Base-by-base conservation (phyloP, 2,888 invertebrate species). In the Prionchulus punctatus region DNA sequence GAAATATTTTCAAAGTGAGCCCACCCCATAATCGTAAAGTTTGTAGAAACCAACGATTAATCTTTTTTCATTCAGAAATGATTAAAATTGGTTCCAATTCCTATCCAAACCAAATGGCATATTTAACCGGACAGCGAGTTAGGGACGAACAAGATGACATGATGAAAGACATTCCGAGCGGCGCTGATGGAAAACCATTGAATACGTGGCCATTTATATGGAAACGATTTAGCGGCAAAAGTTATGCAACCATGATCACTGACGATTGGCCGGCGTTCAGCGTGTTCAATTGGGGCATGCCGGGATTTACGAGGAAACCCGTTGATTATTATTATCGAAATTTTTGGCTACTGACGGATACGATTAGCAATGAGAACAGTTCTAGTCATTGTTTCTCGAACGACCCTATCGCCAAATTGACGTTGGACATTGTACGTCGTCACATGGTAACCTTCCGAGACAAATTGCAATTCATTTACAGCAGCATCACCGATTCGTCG, bases 191-290 rank as follows among this genome's bases (percentile, higher is more conserved):
- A 18, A 54, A 43, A 2, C 27, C 4, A 2, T 50, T 51, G n/a
- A 53, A 56, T 27, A 18, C 23, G 18, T 47, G 12, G 12, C 18
- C 50, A 7, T 23, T 56, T 4, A 36, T 56, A n/a, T 56, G 51
- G 52, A 54, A 42, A n/a, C 12, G 25, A 7, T 56, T 36, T 42
- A 23, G 30, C 2, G n/a, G 2, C 2, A 23, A 53, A 4, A 36
- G 52, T 51, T 58, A 58, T 27, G 27, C 18, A 4, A 55, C 55
- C 2, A 26, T 7, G 15, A 43, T 50, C 27, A 50, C n/a, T 2
- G 58, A 58, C 28, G 58, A 58, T 30, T 15, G n/a, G 31, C 51
- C 58, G 1, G 55, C 36, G n/a, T 36, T 23, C 51, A 55, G 55
- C 12, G 18, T 55, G 25, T 58, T 58, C 43, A 50, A 50, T 27